Evolutionary conservation across 37 sponge, comb jelly and placozoan genomes (phyloP), one percentile per base, ranked within the genome.

Genomic region (Eunapius fragilis): DNA sequence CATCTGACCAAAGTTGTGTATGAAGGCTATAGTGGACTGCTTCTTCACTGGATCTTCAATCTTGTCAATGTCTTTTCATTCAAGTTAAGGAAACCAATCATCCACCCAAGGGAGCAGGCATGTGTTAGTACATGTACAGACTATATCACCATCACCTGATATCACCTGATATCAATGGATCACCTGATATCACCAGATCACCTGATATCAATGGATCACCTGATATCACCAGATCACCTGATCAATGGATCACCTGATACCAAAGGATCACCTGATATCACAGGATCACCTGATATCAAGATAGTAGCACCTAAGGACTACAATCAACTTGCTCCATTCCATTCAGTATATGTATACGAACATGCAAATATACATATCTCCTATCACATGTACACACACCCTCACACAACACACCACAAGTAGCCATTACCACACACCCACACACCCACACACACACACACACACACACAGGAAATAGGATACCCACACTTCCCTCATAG

Each of bases 1-100:
- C 93, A 96, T 96, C 69, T 98, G 98, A 48, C 98, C 98, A 87
- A 96, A 98, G 89, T 98, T 96, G 88, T 98, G 94, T 19, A 98
- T 98, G 81, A 98, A 96, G 9, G 91, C 91, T 9, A 94, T 94
- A 37, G 89, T 87, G 22, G 97, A 88, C 31, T 84, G 87, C 30
- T 84, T 84, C 74, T 89, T 83, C 5, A 91, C 79, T 10, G 93
- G 91, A 58, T 97, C 95, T 0, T 82, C 84, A 73, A 97, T 90
- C 80, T 84, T 87, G 72, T 94, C 93, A 77, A 93, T 91, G 76
- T 96, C 94, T 38, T 19, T 24, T 35, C 3, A 13, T 41, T 41
- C 12, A 25, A 72, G 35, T 45, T 2, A 84, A 25, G 50, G 79
- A 67, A 41, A 84, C 47, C 33, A 12, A 31, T 28, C 6, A 10